A percentile compares a stretch with the other conserved stretches of the same genome.
Conservation (phyloP, 2,888 invertebrate genomes). For the Clanis bilineata region DNA sequence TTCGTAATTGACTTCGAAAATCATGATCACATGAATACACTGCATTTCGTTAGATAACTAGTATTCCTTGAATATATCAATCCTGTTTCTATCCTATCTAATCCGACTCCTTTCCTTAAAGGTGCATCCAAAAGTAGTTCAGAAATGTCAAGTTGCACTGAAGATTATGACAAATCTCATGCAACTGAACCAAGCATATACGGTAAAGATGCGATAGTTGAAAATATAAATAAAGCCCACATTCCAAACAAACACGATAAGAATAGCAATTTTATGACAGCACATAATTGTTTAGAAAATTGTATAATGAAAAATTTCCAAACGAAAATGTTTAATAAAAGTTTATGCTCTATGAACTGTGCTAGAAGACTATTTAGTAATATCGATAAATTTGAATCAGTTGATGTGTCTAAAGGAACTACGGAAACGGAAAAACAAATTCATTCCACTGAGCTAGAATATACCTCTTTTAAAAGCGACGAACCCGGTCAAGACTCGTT, state of each 20-base stretch:
- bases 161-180: conserved; percentile 16
- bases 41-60: too few relatives aligned
- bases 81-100: conserved; percentile 15
- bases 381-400: conserved; percentile 31
- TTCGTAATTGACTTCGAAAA: not conserved
- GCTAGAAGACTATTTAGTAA: conserved; percentile 26
- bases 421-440: conserved; percentile 52
- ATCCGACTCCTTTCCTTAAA: conserved; percentile 29
- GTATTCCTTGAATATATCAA: not conserved
- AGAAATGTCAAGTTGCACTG: conserved; percentile 33
- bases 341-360: conserved; percentile 55
- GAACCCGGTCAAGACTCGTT: conserved; percentile 28
- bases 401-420: conserved; percentile 32
- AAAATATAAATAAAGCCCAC: not conserved
- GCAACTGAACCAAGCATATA: not conserved
- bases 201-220: too few relatives aligned
- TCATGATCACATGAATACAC: too few relatives aligned
- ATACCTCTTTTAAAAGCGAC: conserved; percentile 34
- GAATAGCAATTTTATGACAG: not conserved
- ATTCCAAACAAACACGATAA: not conserved
- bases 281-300: not conserved
- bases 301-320: conserved; percentile 8
- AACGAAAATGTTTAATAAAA: conserved; percentile 22
- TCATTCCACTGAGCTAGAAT: conserved; percentile 49
- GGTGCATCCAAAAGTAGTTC: conserved; percentile 39